Evolutionary conservation across 2,888 invertebrate species (phyloP).

Genomic region (Drosophila longiperda): DNA sequence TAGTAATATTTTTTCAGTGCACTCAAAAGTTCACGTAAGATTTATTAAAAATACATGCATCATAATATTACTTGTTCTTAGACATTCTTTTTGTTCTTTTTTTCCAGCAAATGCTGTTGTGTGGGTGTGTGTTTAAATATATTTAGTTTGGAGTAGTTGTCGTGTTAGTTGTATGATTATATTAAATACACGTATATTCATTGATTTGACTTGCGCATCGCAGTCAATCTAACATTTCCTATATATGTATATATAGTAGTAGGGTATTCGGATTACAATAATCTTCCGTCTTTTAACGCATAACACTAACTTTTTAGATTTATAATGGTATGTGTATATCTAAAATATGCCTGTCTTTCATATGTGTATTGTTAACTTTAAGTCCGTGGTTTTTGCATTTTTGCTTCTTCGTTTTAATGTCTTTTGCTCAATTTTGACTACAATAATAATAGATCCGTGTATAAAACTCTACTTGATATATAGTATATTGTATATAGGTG

Average conservation of each 20-base stretch:
- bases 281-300: slow-evolving; percentile 9
- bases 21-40: slow-evolving; percentile 46
- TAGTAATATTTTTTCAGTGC: slow-evolving; percentile 29
- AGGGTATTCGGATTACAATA: slow-evolving; percentile 15
- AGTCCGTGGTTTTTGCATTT: slow-evolving; percentile 28
- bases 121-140: slow-evolving; percentile 8
- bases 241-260: slow-evolving; percentile 1
- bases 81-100: slow-evolving; percentile 25
- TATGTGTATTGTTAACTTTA: slow-evolving; percentile 60
- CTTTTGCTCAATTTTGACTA: slow-evolving; percentile 50
- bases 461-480: slow-evolving; percentile 31
- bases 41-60: slow-evolving; percentile 73
- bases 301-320: slow-evolving; percentile 33
- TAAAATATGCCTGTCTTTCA: slow-evolving; percentile 55
- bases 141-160: slow-evolving; percentile 25
- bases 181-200: slow-evolving; percentile 4
- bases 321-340: slow-evolving; percentile 42
- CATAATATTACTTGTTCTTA: slow-evolving; percentile 59
- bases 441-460: slow-evolving; percentile 46
- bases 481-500: slow-evolving; percentile 42
- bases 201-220: slow-evolving; percentile 13
- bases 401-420: slow-evolving; percentile 22
- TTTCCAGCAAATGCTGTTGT: slow-evolving; percentile 20
- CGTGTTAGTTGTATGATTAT: slow-evolving; percentile 20
- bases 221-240: slow-evolving; percentile 27